Evolutionary conservation across 2,888 invertebrate genomes (phyloP), one percentile per base, ranked within the genome.

Genomic region (Heliconius ismenius): DNA sequence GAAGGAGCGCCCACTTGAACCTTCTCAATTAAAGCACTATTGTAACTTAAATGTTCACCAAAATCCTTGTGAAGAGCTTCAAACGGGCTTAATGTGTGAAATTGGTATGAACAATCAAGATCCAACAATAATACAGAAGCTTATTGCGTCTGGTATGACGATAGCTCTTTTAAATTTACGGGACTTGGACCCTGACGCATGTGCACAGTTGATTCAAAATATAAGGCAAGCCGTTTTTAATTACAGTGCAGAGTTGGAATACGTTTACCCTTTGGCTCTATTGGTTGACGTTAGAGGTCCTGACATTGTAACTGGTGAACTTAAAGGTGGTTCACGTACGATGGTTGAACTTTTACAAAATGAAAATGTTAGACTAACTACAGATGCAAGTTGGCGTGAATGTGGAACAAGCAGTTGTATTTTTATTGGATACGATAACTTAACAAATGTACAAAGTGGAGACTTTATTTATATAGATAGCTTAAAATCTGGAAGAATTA

Each of bases 401-500:
- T 89, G 93, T 81, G 95, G 95, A 3, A 95, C 93, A 13, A 84
- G 90, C 64, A 95, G 95, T 77, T 95, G 95, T 85, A 90, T 95
- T 43, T 95, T 91, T 83, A 87, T 95, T 39, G 93, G 93, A 68
- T 95, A 95, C 83, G 92, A 95, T 81, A 90, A 94, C 78, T 86
- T 95, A 24, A 91, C 91, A 18, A 92, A 95, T 79, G 89, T 95
- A 65, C 89, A 93, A 73, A 87, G 91, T 0, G 94, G 92, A 10
- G 95, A 95, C 84, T 83, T 89, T 76, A 85, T 95, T 43, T 90
- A 88, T 78, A 89, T 95, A 13, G 95, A 95, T 77, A 91, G 92
- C 81, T 81, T 93, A 39, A 83, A 87, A 15, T 85, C 89, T 36
- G 90, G 88, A 10, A 91, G 89, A 83, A 87, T 93, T 11, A 91